These are phyloP conservation scores for Octopus sinensis DNA, from an alignment of 1,140 invertebrate genomes.

Conservation along the genomic window DNA sequence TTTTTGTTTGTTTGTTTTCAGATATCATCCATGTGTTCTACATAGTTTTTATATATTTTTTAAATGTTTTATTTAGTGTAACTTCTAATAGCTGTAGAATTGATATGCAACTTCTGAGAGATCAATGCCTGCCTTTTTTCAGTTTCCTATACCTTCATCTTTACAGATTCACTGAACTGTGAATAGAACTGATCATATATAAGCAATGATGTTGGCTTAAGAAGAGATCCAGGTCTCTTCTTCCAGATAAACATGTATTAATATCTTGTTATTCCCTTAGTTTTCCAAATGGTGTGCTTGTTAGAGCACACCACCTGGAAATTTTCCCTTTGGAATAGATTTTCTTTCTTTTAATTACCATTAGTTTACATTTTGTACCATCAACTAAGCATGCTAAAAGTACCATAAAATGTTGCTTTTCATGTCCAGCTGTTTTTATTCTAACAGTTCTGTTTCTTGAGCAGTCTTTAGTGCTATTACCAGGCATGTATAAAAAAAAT, in stretches of 20 bases:
- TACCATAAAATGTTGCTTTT: not conserved
- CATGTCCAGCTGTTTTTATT: not conserved
- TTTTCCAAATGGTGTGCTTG: not conserved
- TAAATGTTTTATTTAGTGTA: no score
- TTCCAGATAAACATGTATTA: not conserved
- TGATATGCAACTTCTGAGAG: no score
- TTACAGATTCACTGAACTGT: no score
- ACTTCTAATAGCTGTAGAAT: no score
- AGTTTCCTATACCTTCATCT: no score
- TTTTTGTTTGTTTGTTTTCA: no score
- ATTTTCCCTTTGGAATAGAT: not conserved
- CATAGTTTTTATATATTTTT: no score
- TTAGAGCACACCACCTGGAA: not conserved
- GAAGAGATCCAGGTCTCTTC: not conserved
- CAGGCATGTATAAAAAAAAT: not conserved
- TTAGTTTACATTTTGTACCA: not conserved
- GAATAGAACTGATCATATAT: not conserved
- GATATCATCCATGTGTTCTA: no score
- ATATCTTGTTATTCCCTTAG: not conserved
- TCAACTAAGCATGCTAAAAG: not conserved
- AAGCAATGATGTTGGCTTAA: not conserved
- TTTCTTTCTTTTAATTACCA: not conserved
- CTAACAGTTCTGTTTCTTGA: not conserved
- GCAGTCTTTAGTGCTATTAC: not conserved
- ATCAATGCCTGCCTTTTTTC: no score